Evolutionary conservation across 2,888 invertebrate genomes (phyloP).

Genomic region (Lissonota sp.): DNA sequence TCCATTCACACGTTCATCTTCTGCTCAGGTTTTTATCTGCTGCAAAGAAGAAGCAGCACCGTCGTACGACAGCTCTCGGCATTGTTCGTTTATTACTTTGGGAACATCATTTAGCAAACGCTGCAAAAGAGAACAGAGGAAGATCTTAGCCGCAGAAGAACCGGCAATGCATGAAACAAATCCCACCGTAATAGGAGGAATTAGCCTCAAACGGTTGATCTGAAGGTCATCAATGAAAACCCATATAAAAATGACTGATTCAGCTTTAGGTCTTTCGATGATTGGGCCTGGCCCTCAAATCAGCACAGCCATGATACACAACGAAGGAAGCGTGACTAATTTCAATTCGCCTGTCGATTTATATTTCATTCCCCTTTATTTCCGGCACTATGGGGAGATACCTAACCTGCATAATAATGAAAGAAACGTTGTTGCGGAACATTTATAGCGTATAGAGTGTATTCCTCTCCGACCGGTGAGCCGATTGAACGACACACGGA

Average conservation of each 20-base stretch:
- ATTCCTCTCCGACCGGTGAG: neutral
- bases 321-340: constrained; percentile 38
- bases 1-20: constrained; percentile 71
- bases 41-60: neutral
- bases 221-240: no score
- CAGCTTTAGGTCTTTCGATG: no score
- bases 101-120: constrained; percentile 58
- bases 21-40: constrained; percentile 34
- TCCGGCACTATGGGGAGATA: constrained; percentile 25
- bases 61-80: constrained; percentile 58
- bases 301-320: no score
- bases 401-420: constrained; percentile 10
- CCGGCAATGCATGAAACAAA: no score
- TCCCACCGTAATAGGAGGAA: no score
- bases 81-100: constrained; percentile 67
- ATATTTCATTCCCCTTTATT: constrained; percentile 18
- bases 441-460: constrained; percentile 3
- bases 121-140: constrained; percentile 37
- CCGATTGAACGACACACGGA: neutral
- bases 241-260: no score
- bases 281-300: no score
- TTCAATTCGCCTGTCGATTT: constrained; percentile 30
- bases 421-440: constrained; percentile 24
- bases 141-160: neutral
- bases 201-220: no score